Evolutionary conservation across 2,113 vertebrate genomes (phyloP), one percentile per base, ranked within the genome.

Genomic region (Bombycilla garrulus): DNA sequence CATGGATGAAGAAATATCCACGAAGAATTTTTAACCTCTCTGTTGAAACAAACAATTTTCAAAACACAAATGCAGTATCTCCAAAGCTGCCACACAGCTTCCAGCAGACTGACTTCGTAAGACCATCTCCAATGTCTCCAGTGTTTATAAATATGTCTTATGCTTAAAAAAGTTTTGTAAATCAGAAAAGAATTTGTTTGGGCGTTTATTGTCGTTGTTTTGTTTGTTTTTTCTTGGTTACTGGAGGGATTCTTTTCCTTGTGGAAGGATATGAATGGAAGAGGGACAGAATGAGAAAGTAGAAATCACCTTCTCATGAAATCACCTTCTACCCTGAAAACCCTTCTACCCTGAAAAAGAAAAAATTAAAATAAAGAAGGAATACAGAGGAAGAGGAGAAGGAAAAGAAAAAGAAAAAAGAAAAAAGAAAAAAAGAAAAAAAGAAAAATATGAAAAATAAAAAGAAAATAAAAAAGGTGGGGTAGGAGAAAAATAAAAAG

Each of bases 401-500:
- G 4, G 23, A 7, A 33, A 14, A 14, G 11, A 11, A 15, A 11
- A 25, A 22, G 9, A 17, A 10, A 10, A 28, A 44, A 23, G 4
- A 26, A 2, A 6, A 18, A 44, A 21, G 25, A 4, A 6, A 35
- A 23, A 17, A 6, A 3, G 12, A 23, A 31, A 9, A 9, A 7
- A 5, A 17, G 4, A 21, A 7, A 33, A 17, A 18, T 8, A 18
- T 8, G 9, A 10, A 16, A 15, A 4, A 14, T 8, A 25, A 48
- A 9, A 16, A 7, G 9, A 12, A 12, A 15, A 6, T 16, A 21
- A 47, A 51, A 51, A 16, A 16, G 16, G 25, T 14, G 48, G 48
- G 47, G 22, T 4, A 15, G 11, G 36, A 17, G 5, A 7, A 24
- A 7, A 11, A 15, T 21, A 21, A 10, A 8, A 15, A 29, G 8